Evolutionary conservation across 2,797 vertebrate genomes (phyloP), one percentile per base, ranked within the genome.

Genomic region (Mico argentatus): DNA sequence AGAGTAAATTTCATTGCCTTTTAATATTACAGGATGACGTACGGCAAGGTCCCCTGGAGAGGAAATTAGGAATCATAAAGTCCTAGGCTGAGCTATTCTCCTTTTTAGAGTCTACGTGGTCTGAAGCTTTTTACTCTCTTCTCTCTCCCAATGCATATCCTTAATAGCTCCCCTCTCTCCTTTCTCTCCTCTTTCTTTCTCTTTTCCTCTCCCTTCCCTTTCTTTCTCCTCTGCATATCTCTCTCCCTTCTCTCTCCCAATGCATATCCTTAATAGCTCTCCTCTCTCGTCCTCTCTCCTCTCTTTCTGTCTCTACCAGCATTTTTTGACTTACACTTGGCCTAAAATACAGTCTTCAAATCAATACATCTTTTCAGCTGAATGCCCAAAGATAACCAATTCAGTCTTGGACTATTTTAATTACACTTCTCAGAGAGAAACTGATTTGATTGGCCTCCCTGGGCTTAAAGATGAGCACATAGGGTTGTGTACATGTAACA

Each of bases 321-420:
- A 88, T 7, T 77, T 88, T 76, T 30, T 50, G 11, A 83, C 17
- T 83, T 94, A 36, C 26, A 55, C 5, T 59, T 96, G 15, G 13
- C 52, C 22, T 59, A 55, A 93, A 91, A 89, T 46, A 3, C 44
- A 57, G 3, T 72, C 55, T 95, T 97, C 30, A 76, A 93, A 93
- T 92, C 41, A 93, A 33, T 90, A 64, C 8, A 36, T 72, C 4
- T 15, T 84, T 95, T 91, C 73, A 90, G 27, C 30, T 89, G 44
- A 70, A 61, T 9, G 84, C 13, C 33, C 52, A 94, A 39, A 26
- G 48, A 33, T 75, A 90, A 80, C 36, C 77, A 52, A 24, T 55
- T 96, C 64, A 27, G 12, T 24, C 44, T 72, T 88, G 22, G 17
- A 82, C 4, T 61, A 57, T 88, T 92, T 83, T 88, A 86, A 67